phyloP scores from a whole-genome alignment of 2,888 invertebrate species.

The Cryptocheilus praepositus region DNA sequence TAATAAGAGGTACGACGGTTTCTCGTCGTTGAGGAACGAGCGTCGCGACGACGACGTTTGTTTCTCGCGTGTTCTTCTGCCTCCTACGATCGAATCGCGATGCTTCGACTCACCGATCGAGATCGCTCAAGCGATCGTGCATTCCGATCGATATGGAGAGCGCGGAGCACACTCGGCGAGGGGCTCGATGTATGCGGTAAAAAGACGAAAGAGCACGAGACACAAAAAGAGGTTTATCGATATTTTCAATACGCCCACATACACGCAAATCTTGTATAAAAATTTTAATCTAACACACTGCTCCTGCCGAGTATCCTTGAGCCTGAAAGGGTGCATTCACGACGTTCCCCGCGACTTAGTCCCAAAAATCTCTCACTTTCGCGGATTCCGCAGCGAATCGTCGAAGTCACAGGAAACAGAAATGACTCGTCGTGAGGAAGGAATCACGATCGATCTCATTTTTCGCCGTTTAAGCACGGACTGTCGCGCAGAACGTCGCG shows the following conservation, averaged over 20 bases:
- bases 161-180: neutral
- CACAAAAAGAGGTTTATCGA: conserved; percentile 59
- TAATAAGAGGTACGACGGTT: too few species aligned
- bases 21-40: too few species aligned
- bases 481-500: conserved; percentile 17
- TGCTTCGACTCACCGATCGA: conserved; percentile 8
- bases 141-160: conserved; percentile 11
- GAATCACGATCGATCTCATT: neutral
- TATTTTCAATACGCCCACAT: conserved; percentile 71
- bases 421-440: neutral
- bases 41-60: too few species aligned
- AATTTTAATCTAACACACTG: conserved; percentile 57
- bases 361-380: neutral
- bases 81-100: neutral
- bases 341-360: neutral
- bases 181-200: conserved; percentile 5
- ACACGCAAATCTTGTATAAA: conserved; percentile 62
- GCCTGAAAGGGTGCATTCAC: neutral
- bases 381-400: too few species aligned
- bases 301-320: conserved; percentile 44
- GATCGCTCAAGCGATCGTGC: conserved; percentile 1
- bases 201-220: conserved; percentile 39
- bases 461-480: neutral
- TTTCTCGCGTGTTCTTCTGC: too few species aligned
- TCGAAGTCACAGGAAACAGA: neutral